Evolutionary conservation across 2,113 vertebrate species (phyloP), one percentile per base, ranked within the genome.

Genomic region (Phalacrocorax aristotelis): DNA sequence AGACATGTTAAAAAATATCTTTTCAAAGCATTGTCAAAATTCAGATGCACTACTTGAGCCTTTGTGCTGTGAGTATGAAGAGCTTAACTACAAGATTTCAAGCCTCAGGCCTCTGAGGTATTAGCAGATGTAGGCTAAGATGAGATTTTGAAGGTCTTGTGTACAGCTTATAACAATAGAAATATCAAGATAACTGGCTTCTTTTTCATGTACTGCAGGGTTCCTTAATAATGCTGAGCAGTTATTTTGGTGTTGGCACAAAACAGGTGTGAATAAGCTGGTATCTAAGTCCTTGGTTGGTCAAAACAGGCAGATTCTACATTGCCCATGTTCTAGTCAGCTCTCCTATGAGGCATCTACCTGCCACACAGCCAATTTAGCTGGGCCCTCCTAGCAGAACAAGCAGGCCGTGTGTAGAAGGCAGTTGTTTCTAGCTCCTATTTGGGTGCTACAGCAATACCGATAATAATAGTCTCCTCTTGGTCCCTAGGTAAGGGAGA

Each of bases 101-200:
- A 70, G 48, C 26, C 25, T 52, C 13, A 25, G 57, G 66, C 29
- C 55, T 76, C 38, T 23, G 17, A 65, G 93, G 51, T 34, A 62
- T 74, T 49, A 72, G 20, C 16, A 71, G 92, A 93, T 69, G 52
- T 93, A 92, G 95, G 68, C 89, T 75, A 90, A 83, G 93, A 66
- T 85, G 83, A 91, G 68, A 91, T 89, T 90, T 46, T 52, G 76
- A 36, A 88, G 64, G 52, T 68, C 75, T 85, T 49, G 51, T 16
- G 42, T 51, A 55, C 87, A 82, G 80, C 60, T 85, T 81, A 10
- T 82, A 55, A 86, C 38, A 38, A 74, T 40, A 89, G 42, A 68
- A 89, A 55, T 70, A 90, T 60, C 76, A 58, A 65, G 80, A 65
- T 49, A 79, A 92, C 9, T 22, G 80, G 8, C 44, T 94, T n/a